Conservation (phyloP, 2,888 invertebrate species). For the Rhopalosiphum nymphaeae region DNA sequence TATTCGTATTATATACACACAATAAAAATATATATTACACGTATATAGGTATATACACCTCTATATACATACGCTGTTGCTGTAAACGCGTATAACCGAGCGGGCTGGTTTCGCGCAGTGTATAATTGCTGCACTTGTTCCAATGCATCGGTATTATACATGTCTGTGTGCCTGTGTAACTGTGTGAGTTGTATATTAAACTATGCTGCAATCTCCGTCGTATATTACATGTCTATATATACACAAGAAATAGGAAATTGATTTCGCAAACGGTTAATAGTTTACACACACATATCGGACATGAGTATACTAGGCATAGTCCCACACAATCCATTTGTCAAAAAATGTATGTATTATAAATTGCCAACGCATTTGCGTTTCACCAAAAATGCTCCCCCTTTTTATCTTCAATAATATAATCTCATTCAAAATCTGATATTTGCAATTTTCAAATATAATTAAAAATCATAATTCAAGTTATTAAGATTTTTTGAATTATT, state of each 20-base stretch:
- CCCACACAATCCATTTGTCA: not conserved
- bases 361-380: not conserved
- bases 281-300: not conserved
- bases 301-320: not conserved
- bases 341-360: not conserved
- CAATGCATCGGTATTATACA: not conserved
- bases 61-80: not conserved
- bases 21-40: not conserved
- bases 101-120: not conserved
- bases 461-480: no score
- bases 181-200: not conserved
- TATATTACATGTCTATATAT: not conserved
- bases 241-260: not conserved
- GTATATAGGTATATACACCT: not conserved
- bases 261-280: not conserved
- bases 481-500: no score
- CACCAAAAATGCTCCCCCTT: no score
- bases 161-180: not conserved
- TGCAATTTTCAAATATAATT: no score
- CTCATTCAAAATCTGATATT: no score
- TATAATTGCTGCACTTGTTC: conserved; percentile 10
- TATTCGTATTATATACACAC: not conserved
- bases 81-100: not conserved
- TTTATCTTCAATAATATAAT: no score
- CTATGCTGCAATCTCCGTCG: not conserved